Conservation (phyloP, 2,797 vertebrate genomes). For the Zonotrichia albicollis region DNA sequence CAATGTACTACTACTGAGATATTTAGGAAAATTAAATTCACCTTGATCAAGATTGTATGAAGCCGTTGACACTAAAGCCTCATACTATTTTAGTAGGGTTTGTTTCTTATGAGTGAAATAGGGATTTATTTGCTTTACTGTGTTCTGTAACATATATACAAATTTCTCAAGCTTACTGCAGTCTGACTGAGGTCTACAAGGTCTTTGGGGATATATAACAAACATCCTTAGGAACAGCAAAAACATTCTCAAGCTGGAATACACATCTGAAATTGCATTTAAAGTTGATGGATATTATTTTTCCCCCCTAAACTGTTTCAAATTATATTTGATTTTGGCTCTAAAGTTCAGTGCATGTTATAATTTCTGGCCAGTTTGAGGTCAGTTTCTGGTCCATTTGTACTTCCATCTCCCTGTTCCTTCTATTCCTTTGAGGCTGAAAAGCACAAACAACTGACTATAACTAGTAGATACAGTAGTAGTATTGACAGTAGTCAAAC, state of each 20-base stretch:
- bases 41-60: background rate
- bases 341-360: background rate
- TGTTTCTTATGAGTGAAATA: background rate
- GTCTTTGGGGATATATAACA: background rate
- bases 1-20: background rate
- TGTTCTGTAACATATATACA: background rate
- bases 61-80: background rate
- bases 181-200: background rate
- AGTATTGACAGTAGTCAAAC: background rate
- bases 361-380: background rate
- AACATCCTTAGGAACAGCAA: background rate
- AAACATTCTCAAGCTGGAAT: background rate
- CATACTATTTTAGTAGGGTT: background rate
- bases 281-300: background rate
- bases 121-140: background rate
- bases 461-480: background rate
- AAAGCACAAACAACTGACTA: background rate
- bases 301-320: background rate
- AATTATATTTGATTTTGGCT: background rate
- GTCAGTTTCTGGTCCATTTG: background rate
- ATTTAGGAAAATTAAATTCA: background rate
- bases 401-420: background rate
- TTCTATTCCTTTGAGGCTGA: background rate
- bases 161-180: background rate
- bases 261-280: background rate